Evolutionary conservation across 2,888 invertebrate species (phyloP).

Genomic region (Drosophila ustulata): DNA sequence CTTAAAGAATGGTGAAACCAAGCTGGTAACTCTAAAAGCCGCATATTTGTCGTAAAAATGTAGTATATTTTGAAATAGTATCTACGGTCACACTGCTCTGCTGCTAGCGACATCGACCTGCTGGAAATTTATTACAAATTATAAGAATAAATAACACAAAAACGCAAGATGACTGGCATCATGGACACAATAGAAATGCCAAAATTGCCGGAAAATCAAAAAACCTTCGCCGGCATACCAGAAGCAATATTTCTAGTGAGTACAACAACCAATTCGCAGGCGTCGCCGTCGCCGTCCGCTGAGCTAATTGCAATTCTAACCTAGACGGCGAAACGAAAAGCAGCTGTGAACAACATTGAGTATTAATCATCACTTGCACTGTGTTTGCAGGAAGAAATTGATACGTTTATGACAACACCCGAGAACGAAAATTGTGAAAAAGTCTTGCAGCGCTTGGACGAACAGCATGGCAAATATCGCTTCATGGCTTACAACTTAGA

Average conservation of each 20-base stretch:
- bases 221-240: slow-evolving; percentile 93
- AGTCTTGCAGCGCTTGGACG: slow-evolving; percentile 94
- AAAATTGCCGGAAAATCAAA: slow-evolving; percentile 84
- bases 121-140: slow-evolving; percentile 60
- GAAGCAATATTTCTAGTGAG: slow-evolving; percentile 95
- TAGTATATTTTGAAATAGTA: not conserved
- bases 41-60: not conserved
- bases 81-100: slow-evolving; percentile 24
- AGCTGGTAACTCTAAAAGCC: not conserved
- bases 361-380: slow-evolving; percentile 51
- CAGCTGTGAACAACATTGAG: slow-evolving; percentile 48
- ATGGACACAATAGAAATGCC: slow-evolving; percentile 84
- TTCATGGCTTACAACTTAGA: slow-evolving; percentile 97
- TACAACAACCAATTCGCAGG: slow-evolving; percentile 55
- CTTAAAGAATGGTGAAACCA: too few relatives aligned
- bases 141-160: slow-evolving; percentile 30
- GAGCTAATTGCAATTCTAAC: slow-evolving; percentile 59
- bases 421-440: slow-evolving; percentile 94
- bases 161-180: slow-evolving; percentile 80
- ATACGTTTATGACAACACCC: slow-evolving; percentile 93
- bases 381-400: slow-evolving; percentile 93
- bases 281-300: slow-evolving; percentile 9
- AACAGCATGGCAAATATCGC: slow-evolving; percentile 98
- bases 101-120: slow-evolving; percentile 55
- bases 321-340: slow-evolving; percentile 47